These are phyloP conservation scores for Cryptoleucopteryx plumbea DNA, from an alignment of 2,113 vertebrate genomes.

Conservation along the genomic window DNA sequence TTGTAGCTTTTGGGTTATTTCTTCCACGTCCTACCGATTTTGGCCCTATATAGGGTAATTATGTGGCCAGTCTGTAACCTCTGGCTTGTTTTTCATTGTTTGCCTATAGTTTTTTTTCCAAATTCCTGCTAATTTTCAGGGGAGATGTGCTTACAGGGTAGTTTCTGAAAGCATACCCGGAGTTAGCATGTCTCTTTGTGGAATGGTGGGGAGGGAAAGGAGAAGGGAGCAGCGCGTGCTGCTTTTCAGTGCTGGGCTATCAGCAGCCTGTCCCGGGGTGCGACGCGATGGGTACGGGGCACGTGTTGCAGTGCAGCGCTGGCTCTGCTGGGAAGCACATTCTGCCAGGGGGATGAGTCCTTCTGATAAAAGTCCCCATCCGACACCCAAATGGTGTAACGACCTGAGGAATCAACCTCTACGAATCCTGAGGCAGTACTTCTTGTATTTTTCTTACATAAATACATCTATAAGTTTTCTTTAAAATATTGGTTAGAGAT, in stretches of 20 bases:
- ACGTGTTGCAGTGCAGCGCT: accelerated
- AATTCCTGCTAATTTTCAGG: background rate
- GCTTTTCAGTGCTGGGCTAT: background rate
- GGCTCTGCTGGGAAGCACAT: background rate
- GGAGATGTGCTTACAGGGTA: background rate
- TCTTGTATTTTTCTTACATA: background rate
- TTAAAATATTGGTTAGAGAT: background rate
- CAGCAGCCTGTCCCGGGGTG: accelerated
- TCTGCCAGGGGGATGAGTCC: background rate
- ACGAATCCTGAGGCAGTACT: accelerated
- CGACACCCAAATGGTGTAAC: background rate
- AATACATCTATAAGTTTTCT: background rate
- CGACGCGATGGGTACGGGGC: accelerated
- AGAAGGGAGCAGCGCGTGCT: background rate
- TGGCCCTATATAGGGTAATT: background rate
- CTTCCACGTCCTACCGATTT: background rate
- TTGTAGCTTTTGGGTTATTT: background rate
- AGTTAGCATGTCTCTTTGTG: background rate
- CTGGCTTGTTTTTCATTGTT: background rate
- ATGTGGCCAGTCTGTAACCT: background rate
- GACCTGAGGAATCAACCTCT: background rate
- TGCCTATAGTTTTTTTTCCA: background rate
- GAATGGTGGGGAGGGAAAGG: background rate
- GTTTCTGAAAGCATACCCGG: background rate
- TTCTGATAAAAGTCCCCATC: background rate